Evolutionary conservation across 2,797 vertebrate species (phyloP).

Genomic region (Diglossa cyanea): DNA sequence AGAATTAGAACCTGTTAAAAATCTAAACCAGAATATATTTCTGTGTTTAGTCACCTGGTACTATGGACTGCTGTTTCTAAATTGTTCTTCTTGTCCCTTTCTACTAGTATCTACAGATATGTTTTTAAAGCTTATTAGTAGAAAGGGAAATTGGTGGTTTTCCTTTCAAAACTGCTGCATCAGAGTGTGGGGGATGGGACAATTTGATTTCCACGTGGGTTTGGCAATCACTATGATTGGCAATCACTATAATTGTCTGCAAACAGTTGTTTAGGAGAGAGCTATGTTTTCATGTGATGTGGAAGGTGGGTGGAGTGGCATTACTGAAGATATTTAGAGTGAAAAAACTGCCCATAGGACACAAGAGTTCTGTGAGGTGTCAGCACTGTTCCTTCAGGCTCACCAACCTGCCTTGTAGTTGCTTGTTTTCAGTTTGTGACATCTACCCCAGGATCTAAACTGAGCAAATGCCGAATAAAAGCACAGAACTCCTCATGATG

Average conservation of each 20-base stretch:
- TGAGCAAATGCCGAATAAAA: not conserved
- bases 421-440: not conserved
- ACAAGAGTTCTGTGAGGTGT: not conserved
- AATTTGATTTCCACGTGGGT: not conserved
- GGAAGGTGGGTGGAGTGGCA: not conserved
- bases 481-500: not conserved
- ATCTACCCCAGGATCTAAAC: not conserved
- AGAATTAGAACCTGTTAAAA: not conserved
- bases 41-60: not conserved
- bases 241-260: not conserved
- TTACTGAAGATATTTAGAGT: not conserved
- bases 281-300: accelerated
- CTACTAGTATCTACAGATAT: not conserved
- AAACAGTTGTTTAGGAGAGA: not conserved
- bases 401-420: not conserved
- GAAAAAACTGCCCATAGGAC: not conserved
- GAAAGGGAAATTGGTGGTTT: not conserved
- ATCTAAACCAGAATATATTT: not conserved
- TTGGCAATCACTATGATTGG: not conserved
- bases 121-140: not conserved
- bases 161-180: not conserved
- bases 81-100: not conserved
- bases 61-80: not conserved
- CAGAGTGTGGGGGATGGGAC: accelerated
- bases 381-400: not conserved